These are phyloP conservation scores for Nomada fabriciana DNA, from an alignment of 2,888 invertebrate genomes.

Conservation along the genomic window DNA sequence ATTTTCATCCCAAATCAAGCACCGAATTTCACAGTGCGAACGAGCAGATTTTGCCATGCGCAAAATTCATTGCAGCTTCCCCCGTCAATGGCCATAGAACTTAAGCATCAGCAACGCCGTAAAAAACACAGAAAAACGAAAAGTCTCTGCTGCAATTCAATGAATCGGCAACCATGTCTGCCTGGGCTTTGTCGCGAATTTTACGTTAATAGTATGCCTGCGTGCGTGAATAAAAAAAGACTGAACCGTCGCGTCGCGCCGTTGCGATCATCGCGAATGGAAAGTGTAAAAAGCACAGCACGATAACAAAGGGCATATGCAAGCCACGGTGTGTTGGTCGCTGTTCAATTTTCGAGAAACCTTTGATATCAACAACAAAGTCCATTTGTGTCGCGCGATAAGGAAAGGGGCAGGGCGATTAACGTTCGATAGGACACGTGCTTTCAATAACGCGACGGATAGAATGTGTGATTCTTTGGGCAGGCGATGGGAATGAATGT, in stretches of 20 bases:
- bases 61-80: constrained; percentile 65
- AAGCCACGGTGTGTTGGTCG: neutral
- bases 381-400: neutral
- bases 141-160: constrained; percentile 32
- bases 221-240: constrained; percentile 12
- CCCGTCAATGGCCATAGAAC: constrained; percentile 43
- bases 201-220: constrained; percentile 11
- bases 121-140: constrained; percentile 15
- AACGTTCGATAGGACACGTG: neutral
- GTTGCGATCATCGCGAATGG: neutral
- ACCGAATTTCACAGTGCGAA: constrained; percentile 61
- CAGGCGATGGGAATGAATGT: neutral
- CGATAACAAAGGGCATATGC: neutral
- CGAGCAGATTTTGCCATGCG: constrained; percentile 56
- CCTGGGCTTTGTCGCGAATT: constrained; percentile 30
- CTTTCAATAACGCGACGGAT: neutral
- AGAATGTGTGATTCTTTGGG: neutral
- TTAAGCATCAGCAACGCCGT: constrained; percentile 40
- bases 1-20: constrained; percentile 59
- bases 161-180: constrained; percentile 11
- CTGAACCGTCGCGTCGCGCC: neutral
- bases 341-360: neutral
- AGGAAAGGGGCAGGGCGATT: neutral
- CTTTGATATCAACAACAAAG: neutral
- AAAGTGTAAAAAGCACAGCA: neutral